Conservation (phyloP, 1,140 invertebrate species). For the Venturia canescens region DNA sequence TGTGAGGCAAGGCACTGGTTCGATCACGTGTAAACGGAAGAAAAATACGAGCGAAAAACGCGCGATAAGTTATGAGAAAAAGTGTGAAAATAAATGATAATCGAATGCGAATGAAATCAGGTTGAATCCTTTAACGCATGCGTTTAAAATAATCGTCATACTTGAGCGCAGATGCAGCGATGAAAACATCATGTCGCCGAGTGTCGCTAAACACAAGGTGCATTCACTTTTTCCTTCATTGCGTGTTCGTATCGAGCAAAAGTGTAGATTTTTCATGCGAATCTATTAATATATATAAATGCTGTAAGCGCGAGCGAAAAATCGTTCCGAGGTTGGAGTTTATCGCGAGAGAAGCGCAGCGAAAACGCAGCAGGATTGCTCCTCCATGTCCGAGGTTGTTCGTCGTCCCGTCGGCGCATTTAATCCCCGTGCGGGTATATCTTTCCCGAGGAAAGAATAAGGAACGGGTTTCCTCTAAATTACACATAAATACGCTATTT, state of each 20-base stretch:
- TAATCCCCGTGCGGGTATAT: slow-evolving; percentile 14
- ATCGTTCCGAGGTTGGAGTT: background rate
- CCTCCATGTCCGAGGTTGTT: slow-evolving; percentile 1
- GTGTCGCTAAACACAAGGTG: slow-evolving; percentile 25
- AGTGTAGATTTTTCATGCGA: background rate
- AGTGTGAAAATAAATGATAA: background rate
- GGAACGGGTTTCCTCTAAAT: slow-evolving; percentile 50
- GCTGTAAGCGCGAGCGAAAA: background rate
- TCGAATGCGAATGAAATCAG: background rate
- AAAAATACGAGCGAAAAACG: too few species aligned
- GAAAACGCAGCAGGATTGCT: slow-evolving; percentile 20
- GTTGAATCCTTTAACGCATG: slow-evolving; percentile 37
- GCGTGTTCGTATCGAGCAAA: background rate
- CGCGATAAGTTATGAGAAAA: too few species aligned
- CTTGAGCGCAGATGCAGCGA: slow-evolving; percentile 53
- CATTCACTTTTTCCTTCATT: background rate
- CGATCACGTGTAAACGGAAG: too few species aligned
- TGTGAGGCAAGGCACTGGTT: too few species aligned
- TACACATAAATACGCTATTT: slow-evolving; percentile 55
- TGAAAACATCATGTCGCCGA: slow-evolving; percentile 55
- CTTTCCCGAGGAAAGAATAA: slow-evolving; percentile 14
- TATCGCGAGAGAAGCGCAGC: slow-evolving; percentile 10
- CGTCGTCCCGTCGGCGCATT: slow-evolving; percentile 32
- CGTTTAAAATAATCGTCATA: slow-evolving; percentile 55
- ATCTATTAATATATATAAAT: background rate